A percentile compares a stretch with the other conserved stretches of the same genome.
phyloP scores from a whole-genome alignment of 2,888 invertebrate genomes.

The Nephrotoma guestfalica region DNA sequence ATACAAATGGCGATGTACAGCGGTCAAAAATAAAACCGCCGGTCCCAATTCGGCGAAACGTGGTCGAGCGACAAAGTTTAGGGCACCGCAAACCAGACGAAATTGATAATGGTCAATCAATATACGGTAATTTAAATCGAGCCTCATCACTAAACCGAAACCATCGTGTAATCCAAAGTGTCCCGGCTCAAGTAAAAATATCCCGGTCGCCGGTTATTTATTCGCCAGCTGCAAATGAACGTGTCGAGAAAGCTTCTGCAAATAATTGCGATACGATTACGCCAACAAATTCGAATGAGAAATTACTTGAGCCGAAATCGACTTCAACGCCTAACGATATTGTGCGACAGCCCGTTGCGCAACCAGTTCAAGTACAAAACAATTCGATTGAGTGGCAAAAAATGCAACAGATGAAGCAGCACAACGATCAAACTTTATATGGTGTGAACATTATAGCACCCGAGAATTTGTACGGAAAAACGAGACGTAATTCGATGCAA shows the following conservation, averaged over 20 bases:
- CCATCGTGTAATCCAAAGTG: neutral
- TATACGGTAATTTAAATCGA: slow-evolving; percentile 14
- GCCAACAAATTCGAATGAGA: slow-evolving; percentile 17
- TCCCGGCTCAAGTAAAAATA: neutral
- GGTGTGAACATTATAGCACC: neutral
- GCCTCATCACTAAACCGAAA: neutral
- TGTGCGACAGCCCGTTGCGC: neutral
- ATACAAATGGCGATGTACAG: slow-evolving; percentile 10
- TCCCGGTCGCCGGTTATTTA: neutral
- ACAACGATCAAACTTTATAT: slow-evolving; percentile 23
- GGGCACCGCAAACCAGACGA: neutral
- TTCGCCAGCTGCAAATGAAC: neutral
- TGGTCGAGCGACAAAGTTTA: neutral
- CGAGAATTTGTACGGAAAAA: slow-evolving; percentile 2
- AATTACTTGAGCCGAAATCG: slow-evolving; percentile 15
- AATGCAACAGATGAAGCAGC: slow-evolving; percentile 27
- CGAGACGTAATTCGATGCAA: slow-evolving; percentile 3
- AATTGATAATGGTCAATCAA: neutral
- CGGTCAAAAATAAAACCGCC: slow-evolving; percentile 12
- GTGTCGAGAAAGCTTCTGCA: neutral
- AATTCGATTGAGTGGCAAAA: slow-evolving; percentile 26
- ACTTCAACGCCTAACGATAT: slow-evolving; percentile 21
- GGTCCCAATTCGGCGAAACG: neutral
- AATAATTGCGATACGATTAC: slow-evolving; percentile 9
- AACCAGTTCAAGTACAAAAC: slow-evolving; percentile 12